Base-by-base conservation (phyloP, 2,113 vertebrate species). In the Mola mola region DNA sequence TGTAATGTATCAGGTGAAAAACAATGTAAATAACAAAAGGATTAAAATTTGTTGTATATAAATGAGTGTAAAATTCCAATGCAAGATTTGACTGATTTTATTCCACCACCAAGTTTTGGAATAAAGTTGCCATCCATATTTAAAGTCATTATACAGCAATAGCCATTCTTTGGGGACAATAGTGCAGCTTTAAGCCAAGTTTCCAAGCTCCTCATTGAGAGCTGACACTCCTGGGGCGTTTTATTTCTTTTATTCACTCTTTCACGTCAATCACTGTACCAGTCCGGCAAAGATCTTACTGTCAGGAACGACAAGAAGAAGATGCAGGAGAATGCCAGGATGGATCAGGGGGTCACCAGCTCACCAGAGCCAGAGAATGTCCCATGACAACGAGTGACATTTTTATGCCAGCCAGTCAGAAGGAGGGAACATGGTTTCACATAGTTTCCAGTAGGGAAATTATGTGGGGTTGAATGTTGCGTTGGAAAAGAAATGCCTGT, bases 391-490 rank as follows among this genome's bases (percentile, higher is more conserved):
- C 72, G 34, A 40, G 55, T 47, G 58, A 46, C 59, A 65, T 65
- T 73, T 84, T 71, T 72, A 71, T 79, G 36, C 50, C 72, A 60
- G 41, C 60, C 6, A 1, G 17, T 3, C 22, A 3, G 63, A 82
- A 81, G n/a, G n/a, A n/a, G n/a, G n/a, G n/a, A n/a, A n/a, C n/a
- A n/a, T n/a, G n/a, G 78, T 42, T 26, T 62, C 49, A 42, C 76
- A 77, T 73, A 57, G 43, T 78, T 67, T 80, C 75, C 63, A 55
- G 58, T 66, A n/a, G 50, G 71, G 68, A 82, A 79, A 79, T 17
- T 69, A 74, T 77, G 55, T 19, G 36, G 40, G 47, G 49, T 13
- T 61, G 8, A 56, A 56, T 60, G 25, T 29, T 72, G 55, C 0
- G 44, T 34, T 46, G 11, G 52, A 61, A 57, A 64, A 61, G 41